Percentiles rank a stretch among this genome's conserved stretches.
These are phyloP conservation scores for Lydus trimaculatus DNA, from an alignment of 2,888 invertebrate species.

Conservation along the genomic window DNA sequence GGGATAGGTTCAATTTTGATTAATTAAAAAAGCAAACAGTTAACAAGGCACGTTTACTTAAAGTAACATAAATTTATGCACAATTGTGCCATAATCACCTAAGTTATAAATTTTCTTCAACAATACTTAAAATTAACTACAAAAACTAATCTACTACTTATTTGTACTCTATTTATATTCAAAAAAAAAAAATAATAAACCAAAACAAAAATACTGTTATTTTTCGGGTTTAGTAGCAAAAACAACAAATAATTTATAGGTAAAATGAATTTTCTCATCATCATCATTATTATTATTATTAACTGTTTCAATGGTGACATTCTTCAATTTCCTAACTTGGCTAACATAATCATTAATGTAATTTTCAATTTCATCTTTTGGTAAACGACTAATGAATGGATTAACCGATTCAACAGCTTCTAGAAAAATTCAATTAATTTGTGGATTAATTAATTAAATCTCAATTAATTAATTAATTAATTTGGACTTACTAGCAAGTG, in stretches of 20 bases:
- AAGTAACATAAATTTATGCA: no score
- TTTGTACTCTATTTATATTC: neutral
- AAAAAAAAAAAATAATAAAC: neutral
- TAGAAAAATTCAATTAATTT: conserved; percentile 54
- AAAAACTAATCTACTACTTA: neutral
- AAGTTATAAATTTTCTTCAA: no score
- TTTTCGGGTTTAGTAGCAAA: conserved; percentile 57
- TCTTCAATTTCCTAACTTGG: conserved; percentile 49
- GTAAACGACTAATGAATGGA: conserved; percentile 72
- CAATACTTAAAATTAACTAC: no score
- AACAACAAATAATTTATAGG: conserved; percentile 63
- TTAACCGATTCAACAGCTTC: conserved; percentile 74
- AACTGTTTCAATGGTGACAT: conserved; percentile 34
- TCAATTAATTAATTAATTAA: neutral
- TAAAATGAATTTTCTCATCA: conserved; percentile 59
- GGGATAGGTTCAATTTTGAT: no score
- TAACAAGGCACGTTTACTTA: no score
- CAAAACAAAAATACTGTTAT: neutral
- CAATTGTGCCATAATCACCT: no score
- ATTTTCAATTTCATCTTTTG: conserved; percentile 65
- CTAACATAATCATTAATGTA: conserved; percentile 70
- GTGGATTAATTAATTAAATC: neutral
- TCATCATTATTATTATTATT: conserved; percentile 36
- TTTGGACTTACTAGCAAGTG: conserved; percentile 65
- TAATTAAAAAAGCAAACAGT: no score